These are phyloP conservation scores for Lerema accius DNA, from an alignment of 1,140 invertebrate species.

Conservation along the genomic window DNA sequence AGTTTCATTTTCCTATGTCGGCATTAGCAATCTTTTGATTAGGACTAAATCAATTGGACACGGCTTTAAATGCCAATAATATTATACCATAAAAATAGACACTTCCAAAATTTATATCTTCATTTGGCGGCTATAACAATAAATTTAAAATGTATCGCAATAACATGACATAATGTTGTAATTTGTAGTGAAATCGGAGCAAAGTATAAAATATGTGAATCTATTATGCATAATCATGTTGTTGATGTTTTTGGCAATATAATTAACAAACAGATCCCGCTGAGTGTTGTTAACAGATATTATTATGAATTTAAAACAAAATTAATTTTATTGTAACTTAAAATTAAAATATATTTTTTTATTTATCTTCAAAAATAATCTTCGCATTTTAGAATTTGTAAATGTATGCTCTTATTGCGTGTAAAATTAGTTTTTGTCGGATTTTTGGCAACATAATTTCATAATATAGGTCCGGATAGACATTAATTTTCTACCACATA, in stretches of 20 bases:
- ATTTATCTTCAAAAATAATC: too few species aligned
- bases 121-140: conserved; percentile 9
- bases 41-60: not conserved
- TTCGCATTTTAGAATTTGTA: too few species aligned
- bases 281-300: not conserved
- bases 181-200: conserved; percentile 24
- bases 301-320: too few species aligned
- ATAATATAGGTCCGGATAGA: too few species aligned
- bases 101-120: conserved; percentile 20
- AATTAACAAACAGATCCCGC: not conserved
- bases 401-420: too few species aligned
- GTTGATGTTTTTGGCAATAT: not conserved
- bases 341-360: too few species aligned
- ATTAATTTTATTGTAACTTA: too few species aligned
- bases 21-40: not conserved
- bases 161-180: conserved; percentile 24
- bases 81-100: conserved; percentile 15
- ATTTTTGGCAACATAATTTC: too few species aligned
- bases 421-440: too few species aligned
- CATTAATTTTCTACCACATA: too few species aligned
- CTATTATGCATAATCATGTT: not conserved
- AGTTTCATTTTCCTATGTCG: too few species aligned
- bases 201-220: not conserved
- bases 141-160: not conserved
- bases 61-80: conserved; percentile 4